Base-by-base conservation (phyloP, 92 coral and sea anemone species). In the Phenganax stokvisi region DNA sequence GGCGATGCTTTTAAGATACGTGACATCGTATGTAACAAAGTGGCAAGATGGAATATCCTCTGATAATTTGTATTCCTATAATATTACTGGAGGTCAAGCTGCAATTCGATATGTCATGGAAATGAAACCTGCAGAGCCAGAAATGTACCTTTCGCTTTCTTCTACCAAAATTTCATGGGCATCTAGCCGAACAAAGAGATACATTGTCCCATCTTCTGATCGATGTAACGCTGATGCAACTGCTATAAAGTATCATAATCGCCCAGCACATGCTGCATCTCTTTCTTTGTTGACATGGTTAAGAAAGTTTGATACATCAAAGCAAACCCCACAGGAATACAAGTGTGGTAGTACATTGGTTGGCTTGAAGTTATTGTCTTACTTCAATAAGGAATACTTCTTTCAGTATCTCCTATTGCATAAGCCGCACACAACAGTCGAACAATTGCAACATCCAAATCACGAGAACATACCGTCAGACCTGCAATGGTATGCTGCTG, bases 11-110 rank as follows among this genome's bases (percentile, higher is more conserved):
- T 54, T 90, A 44, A 80, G 74, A 1, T 88, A 88, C 25, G 91
- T 86, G 0, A 29, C 87, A 0, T 80, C 88, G 0, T 88, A 86
- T 62, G 91, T 90, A 0, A 67, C 89, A 0, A 90, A 90, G 56
- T 83, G 74, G 82, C 83, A 85, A 6, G 89, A 85, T 28, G 83
- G 81, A 1, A 75, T 69, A 37, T 6, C 59, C 13, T 71, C 57
- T 27, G 79, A 85, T 16, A 74, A 59, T 0, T 62, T 90, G 0
- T 85, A 82, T 55, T 78, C 63, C 4, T 7, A 27, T 0, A 74
- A 83, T 66, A 57, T 57, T 16, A 9, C 12, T 3, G 58, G 72
- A 12, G 62, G 51, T 17, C 82, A 78, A 20, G 82, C 80, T 54
- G 80, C 80, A 11, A 6, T 31, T 53, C 52, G 80, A 75, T 44